These are phyloP conservation scores for Phycodurus eques DNA, from an alignment of 2,113 vertebrate species.

Conservation along the genomic window DNA sequence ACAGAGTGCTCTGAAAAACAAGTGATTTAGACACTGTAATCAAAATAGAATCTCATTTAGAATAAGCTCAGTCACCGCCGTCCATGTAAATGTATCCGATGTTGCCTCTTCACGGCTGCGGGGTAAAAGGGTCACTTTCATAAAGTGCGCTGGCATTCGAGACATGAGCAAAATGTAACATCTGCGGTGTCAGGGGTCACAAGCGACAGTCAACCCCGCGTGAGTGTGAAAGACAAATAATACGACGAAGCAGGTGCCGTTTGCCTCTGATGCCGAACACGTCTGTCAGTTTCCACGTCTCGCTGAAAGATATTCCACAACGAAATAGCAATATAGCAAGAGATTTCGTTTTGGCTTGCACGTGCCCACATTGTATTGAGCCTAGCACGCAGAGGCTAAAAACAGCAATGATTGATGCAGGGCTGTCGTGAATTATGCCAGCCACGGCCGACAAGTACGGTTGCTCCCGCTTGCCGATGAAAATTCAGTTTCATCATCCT, in stretches of 20 bases:
- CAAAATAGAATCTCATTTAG: not conserved
- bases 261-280: not conserved
- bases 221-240: conserved; percentile 1
- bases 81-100: not conserved
- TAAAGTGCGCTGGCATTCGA: not conserved
- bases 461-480: conserved; percentile 45
- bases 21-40: not conserved
- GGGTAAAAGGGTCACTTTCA: not conserved
- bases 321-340: not conserved
- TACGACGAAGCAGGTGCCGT: not conserved
- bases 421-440: conserved; percentile 63
- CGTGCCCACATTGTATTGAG: conserved; percentile 50
- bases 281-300: not conserved
- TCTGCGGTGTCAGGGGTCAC: not conserved
- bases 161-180: conserved; percentile 1
- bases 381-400: conserved; percentile 55
- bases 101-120: not conserved
- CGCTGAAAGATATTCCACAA: not conserved
- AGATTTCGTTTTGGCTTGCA: conserved; percentile 50
- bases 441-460: conserved; percentile 65
- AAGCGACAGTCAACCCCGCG: not conserved
- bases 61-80: not conserved
- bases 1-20: not conserved
- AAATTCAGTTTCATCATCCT: conserved; percentile 60
- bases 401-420: conserved; percentile 62